These are phyloP conservation scores for Eptesicus fuscus DNA, from an alignment of 2,113 vertebrate species.

Conservation along the genomic window DNA sequence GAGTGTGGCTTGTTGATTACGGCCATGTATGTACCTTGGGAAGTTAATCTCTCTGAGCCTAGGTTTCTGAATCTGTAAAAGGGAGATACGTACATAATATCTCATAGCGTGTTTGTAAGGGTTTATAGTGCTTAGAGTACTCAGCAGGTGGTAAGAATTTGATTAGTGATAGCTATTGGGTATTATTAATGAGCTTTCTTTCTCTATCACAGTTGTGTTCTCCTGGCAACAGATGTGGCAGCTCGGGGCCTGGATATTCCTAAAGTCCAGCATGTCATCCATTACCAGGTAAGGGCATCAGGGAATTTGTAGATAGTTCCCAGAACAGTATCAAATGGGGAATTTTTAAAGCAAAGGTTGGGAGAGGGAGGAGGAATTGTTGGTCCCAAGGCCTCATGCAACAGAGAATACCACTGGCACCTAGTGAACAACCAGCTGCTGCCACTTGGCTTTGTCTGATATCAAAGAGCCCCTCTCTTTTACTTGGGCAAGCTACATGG, in stretches of 20 bases:
- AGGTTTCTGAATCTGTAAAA: neutral
- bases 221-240: constrained; percentile 97
- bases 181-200: constrained; percentile 7
- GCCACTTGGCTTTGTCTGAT: neutral
- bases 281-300: constrained; percentile 90
- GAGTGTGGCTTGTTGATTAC: neutral
- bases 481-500: neutral
- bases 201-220: constrained; percentile 87
- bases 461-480: neutral
- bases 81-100: neutral
- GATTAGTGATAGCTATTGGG: neutral
- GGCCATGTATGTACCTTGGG: neutral
- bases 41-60: neutral
- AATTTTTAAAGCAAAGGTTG: neutral
- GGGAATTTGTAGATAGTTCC: neutral
- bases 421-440: neutral
- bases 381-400: neutral
- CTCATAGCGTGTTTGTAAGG: neutral
- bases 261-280: constrained; percentile 95
- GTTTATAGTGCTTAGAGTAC: neutral
- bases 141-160: neutral
- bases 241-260: constrained; percentile 97
- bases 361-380: neutral
- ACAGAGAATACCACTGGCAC: neutral
- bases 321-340: neutral